phyloP scores from a whole-genome alignment of 2,113 vertebrate genomes.

The Formicarius rufipectus region DNA sequence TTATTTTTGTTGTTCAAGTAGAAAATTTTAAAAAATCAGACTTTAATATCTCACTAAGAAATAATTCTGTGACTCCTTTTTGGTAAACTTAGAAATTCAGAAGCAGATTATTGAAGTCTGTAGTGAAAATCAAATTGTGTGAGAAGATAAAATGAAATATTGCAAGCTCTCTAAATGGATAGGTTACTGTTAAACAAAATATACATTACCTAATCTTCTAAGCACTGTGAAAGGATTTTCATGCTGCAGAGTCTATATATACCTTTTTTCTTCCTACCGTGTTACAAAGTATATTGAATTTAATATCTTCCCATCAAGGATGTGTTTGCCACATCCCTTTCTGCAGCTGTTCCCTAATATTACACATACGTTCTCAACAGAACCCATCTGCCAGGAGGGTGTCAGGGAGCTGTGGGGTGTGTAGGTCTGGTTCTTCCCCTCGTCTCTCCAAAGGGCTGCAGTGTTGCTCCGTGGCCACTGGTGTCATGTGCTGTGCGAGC shows the following conservation, averaged over 20 bases:
- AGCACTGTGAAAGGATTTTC: not conserved
- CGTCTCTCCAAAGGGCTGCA: not conserved
- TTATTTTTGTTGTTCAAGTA: not conserved
- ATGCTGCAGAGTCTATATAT: not conserved
- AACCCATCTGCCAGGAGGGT: not conserved
- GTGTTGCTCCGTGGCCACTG: not conserved
- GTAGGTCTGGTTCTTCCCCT: not conserved
- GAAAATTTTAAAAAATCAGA: not conserved
- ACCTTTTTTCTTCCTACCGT: not conserved
- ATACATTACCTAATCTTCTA: not conserved
- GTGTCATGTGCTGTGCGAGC: not conserved
- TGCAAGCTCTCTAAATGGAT: not conserved
- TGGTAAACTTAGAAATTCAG: not conserved
- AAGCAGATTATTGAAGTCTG: not conserved
- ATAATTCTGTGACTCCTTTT: not conserved
- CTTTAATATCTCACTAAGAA: not conserved
- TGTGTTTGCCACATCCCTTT: not conserved
- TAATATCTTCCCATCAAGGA: not conserved
- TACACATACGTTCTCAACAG: not conserved
- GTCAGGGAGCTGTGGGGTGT: not conserved
- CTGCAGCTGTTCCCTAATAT: not conserved
- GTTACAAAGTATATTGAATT: not conserved
- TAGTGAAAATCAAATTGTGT: not conserved
- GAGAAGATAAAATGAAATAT: not conserved
- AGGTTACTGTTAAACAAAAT: not conserved